Evolutionary conservation across 35 echinoderm and acorn worm species (phyloP).

Genomic region (Patiria miniata): DNA sequence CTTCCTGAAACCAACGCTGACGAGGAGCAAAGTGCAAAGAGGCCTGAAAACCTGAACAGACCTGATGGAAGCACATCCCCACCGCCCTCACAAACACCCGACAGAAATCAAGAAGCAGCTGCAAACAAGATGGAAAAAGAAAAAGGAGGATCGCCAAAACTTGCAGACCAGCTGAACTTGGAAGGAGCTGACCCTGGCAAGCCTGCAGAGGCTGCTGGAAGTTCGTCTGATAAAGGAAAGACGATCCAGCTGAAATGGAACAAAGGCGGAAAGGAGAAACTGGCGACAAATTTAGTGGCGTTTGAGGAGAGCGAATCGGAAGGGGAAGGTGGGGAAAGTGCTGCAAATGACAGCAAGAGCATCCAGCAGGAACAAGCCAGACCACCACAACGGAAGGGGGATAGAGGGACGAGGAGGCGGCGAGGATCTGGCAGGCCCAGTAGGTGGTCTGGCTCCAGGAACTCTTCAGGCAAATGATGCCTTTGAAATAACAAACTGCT

Average conservation of each 20-base stretch:
- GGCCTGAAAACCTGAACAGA: no score
- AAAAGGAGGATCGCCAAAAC: no score
- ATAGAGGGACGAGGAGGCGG: background rate
- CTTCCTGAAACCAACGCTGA: no score
- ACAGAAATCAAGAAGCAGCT: no score
- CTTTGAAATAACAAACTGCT: background rate
- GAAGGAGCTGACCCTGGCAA: background rate
- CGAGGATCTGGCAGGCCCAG: background rate
- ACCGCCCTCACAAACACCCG: no score
- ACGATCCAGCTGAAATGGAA: constrained; percentile 20
- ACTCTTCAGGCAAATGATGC: background rate
- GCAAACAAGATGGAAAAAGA: no score
- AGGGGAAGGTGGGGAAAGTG: background rate
- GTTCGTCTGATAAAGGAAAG: background rate
- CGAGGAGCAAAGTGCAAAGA: no score
- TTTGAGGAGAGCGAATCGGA: constrained; percentile 32
- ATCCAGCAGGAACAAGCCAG: background rate
- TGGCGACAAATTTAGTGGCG: constrained; percentile 6
- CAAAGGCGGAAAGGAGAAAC: constrained; percentile 33
- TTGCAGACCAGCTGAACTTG: no score
- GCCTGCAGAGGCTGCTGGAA: background rate
- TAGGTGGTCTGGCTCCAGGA: background rate
- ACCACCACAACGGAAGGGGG: background rate
- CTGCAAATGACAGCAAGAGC: background rate
- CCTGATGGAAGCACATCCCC: no score